A percentile compares a stretch with the other conserved stretches of the same genome.
Conservation (phyloP, 2,113 vertebrate species). For the Eupsittula cactorum region DNA sequence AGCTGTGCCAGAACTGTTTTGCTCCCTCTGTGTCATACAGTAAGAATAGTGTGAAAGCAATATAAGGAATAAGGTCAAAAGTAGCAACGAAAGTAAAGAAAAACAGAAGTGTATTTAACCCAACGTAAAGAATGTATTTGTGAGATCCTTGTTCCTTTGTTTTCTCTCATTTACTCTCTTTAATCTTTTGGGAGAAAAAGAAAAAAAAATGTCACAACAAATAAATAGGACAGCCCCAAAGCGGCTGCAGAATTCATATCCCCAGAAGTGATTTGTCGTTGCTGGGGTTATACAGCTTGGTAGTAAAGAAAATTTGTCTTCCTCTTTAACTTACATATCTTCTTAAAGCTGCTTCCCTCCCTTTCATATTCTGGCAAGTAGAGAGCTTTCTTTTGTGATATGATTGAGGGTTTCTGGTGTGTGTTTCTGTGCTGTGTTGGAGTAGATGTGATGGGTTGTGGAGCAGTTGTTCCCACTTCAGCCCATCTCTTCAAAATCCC, state of each 20-base stretch:
- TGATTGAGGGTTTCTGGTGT: neutral
- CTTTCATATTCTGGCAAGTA: neutral
- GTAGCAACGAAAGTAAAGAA: neutral
- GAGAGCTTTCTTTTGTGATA: neutral
- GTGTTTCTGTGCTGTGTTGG: neutral
- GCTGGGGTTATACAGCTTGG: neutral
- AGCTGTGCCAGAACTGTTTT: neutral
- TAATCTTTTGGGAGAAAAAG: neutral
- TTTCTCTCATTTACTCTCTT: neutral
- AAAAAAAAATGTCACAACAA: neutral
- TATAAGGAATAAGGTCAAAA: neutral
- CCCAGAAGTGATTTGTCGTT: neutral
- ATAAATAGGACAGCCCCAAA: neutral
- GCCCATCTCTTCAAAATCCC: neutral
- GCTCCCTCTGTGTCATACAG: neutral
- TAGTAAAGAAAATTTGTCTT: neutral
- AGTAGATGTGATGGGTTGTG: neutral
- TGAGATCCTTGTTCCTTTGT: neutral
- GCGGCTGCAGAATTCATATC: neutral
- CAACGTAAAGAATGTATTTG: neutral
- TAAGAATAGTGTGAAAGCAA: neutral
- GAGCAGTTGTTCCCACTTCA: neutral
- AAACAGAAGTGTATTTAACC: neutral
- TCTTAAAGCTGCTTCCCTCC: neutral
- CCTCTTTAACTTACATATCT: neutral